Conservation (phyloP, 2,797 vertebrate genomes). For the Takifugu ocellatus region DNA sequence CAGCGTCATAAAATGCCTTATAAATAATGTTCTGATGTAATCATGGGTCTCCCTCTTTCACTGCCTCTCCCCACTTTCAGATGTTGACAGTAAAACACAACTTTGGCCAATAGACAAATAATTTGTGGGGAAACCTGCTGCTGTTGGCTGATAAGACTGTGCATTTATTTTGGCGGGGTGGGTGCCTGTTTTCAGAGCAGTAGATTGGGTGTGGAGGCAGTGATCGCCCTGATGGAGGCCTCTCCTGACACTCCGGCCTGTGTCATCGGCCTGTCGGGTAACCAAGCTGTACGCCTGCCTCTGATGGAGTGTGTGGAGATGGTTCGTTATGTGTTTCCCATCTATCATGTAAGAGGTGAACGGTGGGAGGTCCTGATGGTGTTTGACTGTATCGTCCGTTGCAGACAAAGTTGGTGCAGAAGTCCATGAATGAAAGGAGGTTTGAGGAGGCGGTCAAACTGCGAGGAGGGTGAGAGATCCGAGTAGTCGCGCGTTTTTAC, state of each 20-base stretch:
- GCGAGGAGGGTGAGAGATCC: constrained; percentile 85
- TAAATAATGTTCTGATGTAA: no score
- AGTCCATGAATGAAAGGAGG: constrained; percentile 89
- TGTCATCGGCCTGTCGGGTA: constrained; percentile 90
- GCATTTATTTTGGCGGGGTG: background rate
- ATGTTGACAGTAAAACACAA: no score
- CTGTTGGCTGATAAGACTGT: no score
- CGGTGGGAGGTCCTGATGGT: background rate
- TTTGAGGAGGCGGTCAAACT: constrained; percentile 92
- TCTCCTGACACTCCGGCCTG: constrained; percentile 86
- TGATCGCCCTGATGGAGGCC: constrained; percentile 90
- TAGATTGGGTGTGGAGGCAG: constrained; percentile 94
- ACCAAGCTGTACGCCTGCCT: constrained; percentile 87
- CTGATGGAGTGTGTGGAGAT: constrained; percentile 96
- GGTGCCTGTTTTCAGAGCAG: constrained; percentile 79
- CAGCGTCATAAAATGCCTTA: no score
- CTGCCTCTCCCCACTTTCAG: no score
- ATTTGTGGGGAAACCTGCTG: background rate
- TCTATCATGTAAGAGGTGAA: no score
- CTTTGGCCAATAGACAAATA: no score
- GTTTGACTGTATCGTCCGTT: background rate
- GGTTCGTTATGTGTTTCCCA: constrained; percentile 71
- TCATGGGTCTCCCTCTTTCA: background rate
- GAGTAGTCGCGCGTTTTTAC: background rate
- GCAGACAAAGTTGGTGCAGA: constrained; percentile 95